These are phyloP conservation scores for Nebria ingens DNA, from an alignment of 1,140 invertebrate species.

Conservation along the genomic window DNA sequence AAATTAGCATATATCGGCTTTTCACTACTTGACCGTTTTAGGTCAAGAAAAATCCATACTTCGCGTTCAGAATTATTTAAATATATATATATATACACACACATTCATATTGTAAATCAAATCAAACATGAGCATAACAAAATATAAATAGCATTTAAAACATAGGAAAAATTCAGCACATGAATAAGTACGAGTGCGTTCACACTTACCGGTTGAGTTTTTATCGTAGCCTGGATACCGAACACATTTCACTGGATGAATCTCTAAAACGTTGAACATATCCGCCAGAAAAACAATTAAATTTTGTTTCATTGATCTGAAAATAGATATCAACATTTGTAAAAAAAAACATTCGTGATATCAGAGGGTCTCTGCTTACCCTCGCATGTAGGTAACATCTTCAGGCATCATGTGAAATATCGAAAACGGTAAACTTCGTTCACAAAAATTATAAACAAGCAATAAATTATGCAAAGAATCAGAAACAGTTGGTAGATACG, in stretches of 20 bases:
- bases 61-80: neutral
- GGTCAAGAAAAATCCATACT: neutral
- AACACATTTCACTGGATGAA: constrained; percentile 82
- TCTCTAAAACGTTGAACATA: constrained; percentile 90
- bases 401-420: constrained; percentile 93
- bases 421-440: constrained; percentile 70
- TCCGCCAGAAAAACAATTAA: constrained; percentile 90
- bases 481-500: constrained; percentile 47
- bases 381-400: constrained; percentile 91
- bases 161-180: constrained; percentile 3
- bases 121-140: neutral
- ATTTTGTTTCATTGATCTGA: constrained; percentile 84
- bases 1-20: too few species aligned
- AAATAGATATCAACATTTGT: constrained; percentile 29
- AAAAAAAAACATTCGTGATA: too few species aligned
- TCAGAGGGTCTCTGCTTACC: too few species aligned
- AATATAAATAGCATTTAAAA: constrained; percentile 16
- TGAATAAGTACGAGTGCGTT: neutral
- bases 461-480: constrained; percentile 92
- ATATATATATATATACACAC: constrained; percentile 11
- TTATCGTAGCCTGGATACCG: constrained; percentile 58
- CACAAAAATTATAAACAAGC: constrained; percentile 81
- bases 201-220: constrained; percentile 37
- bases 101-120: constrained; percentile 6
- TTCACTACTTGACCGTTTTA: too few species aligned